These are phyloP conservation scores for Drosophila azteca DNA, from an alignment of 1,140 invertebrate genomes.

Conservation along the genomic window DNA sequence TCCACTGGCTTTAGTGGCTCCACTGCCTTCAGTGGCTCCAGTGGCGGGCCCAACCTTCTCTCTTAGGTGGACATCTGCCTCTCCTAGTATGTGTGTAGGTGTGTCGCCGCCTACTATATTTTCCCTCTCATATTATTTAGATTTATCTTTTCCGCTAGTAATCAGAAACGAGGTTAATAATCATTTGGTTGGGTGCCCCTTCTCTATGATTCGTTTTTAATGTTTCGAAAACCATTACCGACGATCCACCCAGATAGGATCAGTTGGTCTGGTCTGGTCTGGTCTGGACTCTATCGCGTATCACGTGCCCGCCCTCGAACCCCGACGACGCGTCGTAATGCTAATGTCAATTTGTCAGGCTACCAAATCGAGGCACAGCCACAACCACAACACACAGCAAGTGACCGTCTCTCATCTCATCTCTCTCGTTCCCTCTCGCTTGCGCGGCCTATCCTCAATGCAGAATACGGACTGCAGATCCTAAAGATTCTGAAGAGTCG, in stretches of 20 bases:
- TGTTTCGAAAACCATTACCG: slow-evolving; percentile 12
- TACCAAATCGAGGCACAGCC: slow-evolving; percentile 54
- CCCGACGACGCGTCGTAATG: slow-evolving; percentile 49
- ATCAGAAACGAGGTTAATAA: no score
- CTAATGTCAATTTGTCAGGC: slow-evolving; percentile 77
- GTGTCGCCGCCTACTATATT: no score
- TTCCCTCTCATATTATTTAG: no score
- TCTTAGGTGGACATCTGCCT: no score
- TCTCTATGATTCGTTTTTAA: slow-evolving; percentile 12
- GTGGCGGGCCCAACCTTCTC: no score
- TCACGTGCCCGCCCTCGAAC: slow-evolving; percentile 36
- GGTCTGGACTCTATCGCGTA: slow-evolving; percentile 33
- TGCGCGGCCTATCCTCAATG: slow-evolving; percentile 28
- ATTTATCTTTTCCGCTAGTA: no score
- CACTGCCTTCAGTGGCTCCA: no score
- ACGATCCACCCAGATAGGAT: slow-evolving; percentile 20
- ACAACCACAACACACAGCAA: slow-evolving; percentile 46
- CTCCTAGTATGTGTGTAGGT: no score
- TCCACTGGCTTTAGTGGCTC: no score
- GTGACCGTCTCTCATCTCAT: slow-evolving; percentile 31
- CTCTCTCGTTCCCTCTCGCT: slow-evolving; percentile 37
- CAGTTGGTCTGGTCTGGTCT: slow-evolving; percentile 1
- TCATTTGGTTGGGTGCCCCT: slow-evolving; percentile 1
- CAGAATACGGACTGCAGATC: slow-evolving; percentile 36
- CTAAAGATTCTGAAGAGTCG: slow-evolving; percentile 61